Conservation (phyloP, 2,113 vertebrate species). For the Empidonax alnorum region DNA sequence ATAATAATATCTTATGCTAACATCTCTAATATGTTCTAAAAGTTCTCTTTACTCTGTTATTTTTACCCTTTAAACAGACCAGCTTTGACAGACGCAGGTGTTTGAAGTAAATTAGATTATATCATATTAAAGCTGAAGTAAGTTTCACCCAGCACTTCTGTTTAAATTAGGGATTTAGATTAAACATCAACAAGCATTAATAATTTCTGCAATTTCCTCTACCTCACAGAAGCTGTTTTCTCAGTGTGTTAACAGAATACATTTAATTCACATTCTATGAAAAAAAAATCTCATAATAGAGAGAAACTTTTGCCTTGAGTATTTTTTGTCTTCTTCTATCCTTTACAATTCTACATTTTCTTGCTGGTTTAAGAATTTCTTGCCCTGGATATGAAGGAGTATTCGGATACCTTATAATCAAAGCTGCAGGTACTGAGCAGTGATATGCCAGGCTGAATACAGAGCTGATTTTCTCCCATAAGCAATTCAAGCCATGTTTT, state of each 20-base stretch:
- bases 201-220: not conserved
- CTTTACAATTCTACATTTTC: not conserved
- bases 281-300: not conserved
- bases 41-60: not conserved
- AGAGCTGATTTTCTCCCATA: not conserved
- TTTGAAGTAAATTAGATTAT: not conserved
- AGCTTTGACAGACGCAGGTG: not conserved
- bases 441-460: not conserved
- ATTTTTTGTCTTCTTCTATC: not conserved
- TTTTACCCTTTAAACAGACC: not conserved
- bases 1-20: not conserved
- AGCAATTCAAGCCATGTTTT: not conserved
- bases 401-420: not conserved
- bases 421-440: not conserved
- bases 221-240: not conserved
- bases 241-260: not conserved
- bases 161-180: constrained; percentile 33
- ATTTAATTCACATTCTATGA: not conserved
- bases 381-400: not conserved
- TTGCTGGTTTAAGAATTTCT: not conserved
- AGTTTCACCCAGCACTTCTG: not conserved
- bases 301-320: not conserved
- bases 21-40: not conserved
- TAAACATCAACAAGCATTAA: constrained; percentile 1
- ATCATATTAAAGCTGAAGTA: not conserved